These are phyloP conservation scores for Caenorhabditis sp. DNA, from an alignment of 2,888 invertebrate species.

Conservation along the genomic window DNA sequence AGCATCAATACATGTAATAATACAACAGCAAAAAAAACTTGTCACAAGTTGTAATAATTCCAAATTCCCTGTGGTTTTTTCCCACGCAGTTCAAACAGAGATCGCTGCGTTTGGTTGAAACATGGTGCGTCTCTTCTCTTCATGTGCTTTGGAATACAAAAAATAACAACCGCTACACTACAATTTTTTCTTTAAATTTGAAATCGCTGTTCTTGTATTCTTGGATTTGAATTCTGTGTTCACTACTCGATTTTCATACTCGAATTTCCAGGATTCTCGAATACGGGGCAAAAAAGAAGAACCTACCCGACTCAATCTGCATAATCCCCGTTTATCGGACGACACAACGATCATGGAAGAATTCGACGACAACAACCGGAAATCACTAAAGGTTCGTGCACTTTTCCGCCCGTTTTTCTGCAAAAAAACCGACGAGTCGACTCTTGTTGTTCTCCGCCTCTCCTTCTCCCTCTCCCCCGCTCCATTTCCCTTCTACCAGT, in stretches of 20 bases:
- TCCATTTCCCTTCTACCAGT: background rate
- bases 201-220: background rate
- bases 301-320: slow-evolving; percentile 22
- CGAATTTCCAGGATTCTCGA: slow-evolving; percentile 27
- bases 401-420: background rate
- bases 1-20: too few relatives aligned
- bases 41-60: background rate
- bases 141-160: too few relatives aligned
- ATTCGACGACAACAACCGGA: slow-evolving; percentile 59
- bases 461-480: background rate
- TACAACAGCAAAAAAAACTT: background rate
- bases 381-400: slow-evolving; percentile 56
- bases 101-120: background rate
- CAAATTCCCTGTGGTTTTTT: too few relatives aligned
- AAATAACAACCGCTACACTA: too few relatives aligned
- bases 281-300: slow-evolving; percentile 23
- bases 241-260: too few relatives aligned
- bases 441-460: background rate
- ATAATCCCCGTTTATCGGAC: slow-evolving; percentile 49
- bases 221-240: background rate
- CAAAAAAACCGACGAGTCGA: background rate
- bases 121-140: background rate
- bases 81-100: slow-evolving; percentile 10
- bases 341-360: slow-evolving; percentile 45
- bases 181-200: too few relatives aligned